A percentile compares a stretch with the other conserved stretches of the same genome.
phyloP scores from a whole-genome alignment of 1,140 invertebrate species.

The Drosophila sechellia region DNA sequence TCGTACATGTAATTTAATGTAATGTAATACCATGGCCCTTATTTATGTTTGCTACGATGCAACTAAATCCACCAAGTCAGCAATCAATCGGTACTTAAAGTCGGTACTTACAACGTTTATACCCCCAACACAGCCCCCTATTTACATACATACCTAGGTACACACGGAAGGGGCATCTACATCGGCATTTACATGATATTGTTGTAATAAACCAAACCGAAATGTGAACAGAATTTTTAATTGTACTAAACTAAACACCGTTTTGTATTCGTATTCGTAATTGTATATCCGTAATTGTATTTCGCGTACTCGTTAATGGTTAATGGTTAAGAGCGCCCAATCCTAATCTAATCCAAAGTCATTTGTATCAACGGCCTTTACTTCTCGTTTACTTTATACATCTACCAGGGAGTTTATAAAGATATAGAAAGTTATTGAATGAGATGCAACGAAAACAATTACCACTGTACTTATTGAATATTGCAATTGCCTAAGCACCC shows the following conservation, averaged over 20 bases:
- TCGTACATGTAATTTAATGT: constrained; percentile 56
- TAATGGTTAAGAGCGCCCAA: constrained; percentile 77
- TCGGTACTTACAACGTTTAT: constrained; percentile 38
- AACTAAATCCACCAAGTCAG: constrained; percentile 39
- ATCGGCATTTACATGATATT: constrained; percentile 76
- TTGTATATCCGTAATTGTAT: constrained; percentile 55
- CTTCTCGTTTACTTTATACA: constrained; percentile 78
- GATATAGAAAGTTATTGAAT: constrained; percentile 26
- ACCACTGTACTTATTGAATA: constrained; percentile 77
- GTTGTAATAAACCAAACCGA: constrained; percentile 80
- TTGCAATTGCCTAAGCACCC: constrained; percentile 58
- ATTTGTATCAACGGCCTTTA: constrained; percentile 81
- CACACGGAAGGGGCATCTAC: constrained; percentile 9
- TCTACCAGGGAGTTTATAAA: constrained; percentile 39
- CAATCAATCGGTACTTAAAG: constrained; percentile 67
- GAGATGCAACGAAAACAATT: constrained; percentile 80
- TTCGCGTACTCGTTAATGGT: constrained; percentile 66
- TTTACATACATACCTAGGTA: constrained; percentile 31
- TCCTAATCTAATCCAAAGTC: constrained; percentile 77
- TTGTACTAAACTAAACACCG: constrained; percentile 81
- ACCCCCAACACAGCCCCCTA: constrained; percentile 9
- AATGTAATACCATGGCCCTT: constrained; percentile 44
- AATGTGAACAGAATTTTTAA: constrained; percentile 83
- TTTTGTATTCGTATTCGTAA: constrained; percentile 71
- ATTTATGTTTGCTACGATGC: constrained; percentile 54